These are phyloP conservation scores for Drosophila burlai DNA, from an alignment of 1,140 invertebrate species.

Conservation along the genomic window DNA sequence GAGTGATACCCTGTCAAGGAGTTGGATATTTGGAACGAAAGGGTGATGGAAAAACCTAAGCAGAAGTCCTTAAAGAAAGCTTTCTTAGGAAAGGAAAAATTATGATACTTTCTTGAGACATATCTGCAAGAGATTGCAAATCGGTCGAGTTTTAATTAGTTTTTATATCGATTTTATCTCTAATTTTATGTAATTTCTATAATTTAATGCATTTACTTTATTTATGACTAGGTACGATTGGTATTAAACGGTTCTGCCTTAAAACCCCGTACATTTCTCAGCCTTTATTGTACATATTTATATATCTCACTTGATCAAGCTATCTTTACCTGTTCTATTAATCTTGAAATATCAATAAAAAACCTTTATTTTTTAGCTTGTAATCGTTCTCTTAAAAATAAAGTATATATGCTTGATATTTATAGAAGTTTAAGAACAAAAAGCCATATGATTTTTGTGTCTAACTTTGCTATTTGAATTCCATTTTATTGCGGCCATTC, in stretches of 20 bases:
- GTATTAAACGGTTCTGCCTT: background rate
- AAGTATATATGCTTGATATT: background rate
- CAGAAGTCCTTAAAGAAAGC: background rate
- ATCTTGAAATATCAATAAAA: background rate
- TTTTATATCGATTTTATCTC: too few species aligned
- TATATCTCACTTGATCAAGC: background rate
- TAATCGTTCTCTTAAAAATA: background rate
- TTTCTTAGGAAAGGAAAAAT: background rate
- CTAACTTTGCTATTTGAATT: background rate
- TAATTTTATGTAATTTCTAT: background rate
- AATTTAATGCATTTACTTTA: background rate
- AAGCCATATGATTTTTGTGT: background rate
- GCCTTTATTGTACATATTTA: too few species aligned
- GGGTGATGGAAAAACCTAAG: background rate
- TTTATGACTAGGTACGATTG: too few species aligned
- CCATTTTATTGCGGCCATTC: background rate
- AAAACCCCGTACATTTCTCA: background rate
- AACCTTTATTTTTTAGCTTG: background rate
- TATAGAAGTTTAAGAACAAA: background rate
- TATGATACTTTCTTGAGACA: background rate
- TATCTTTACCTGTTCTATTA: background rate
- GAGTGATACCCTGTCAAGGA: constrained; percentile 34
- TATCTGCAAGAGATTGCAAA: background rate
- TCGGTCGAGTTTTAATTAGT: background rate
- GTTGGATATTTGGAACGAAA: background rate